Conservation (phyloP, 2,113 vertebrate species). For the Picathartes gymnocephalus region DNA sequence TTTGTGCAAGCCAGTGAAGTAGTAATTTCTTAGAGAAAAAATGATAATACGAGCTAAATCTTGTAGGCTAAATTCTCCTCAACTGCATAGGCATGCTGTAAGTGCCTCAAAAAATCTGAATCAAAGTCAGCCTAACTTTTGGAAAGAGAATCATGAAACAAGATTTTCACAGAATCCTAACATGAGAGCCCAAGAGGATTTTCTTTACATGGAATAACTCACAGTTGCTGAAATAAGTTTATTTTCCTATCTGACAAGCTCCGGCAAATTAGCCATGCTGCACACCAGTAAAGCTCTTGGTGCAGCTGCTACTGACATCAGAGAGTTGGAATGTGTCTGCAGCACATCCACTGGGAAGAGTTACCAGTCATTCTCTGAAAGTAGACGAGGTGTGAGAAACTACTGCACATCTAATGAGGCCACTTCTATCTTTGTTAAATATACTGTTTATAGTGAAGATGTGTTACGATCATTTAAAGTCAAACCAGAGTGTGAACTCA, state of each 20-base stretch:
- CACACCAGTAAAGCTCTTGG: background rate
- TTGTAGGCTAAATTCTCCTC: background rate
- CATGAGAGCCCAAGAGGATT: background rate
- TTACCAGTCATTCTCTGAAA: slow-evolving; percentile 8
- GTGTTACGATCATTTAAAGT: background rate
- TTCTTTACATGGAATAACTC: background rate
- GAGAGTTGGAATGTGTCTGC: slow-evolving; percentile 43
- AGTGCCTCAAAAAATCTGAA: background rate
- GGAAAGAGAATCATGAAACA: background rate
- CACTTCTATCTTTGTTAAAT: slow-evolving; percentile 26
- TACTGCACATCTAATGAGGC: slow-evolving; percentile 9
- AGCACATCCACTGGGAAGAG: background rate
- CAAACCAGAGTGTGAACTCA: slow-evolving; percentile 23
- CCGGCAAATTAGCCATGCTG: background rate
- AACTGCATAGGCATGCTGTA: background rate
- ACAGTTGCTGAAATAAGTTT: background rate
- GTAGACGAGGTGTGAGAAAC: slow-evolving; percentile 43
- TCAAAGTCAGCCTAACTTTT: background rate
- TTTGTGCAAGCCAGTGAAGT: background rate
- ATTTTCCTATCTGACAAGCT: background rate
- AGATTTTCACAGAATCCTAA: background rate
- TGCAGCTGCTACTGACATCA: background rate
- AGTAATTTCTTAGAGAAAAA: background rate
- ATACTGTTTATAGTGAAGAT: slow-evolving; percentile 36
- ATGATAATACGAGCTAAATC: background rate